Base-by-base conservation (phyloP, 2,888 invertebrate genomes). In the Pardosa pseudoannulata region DNA sequence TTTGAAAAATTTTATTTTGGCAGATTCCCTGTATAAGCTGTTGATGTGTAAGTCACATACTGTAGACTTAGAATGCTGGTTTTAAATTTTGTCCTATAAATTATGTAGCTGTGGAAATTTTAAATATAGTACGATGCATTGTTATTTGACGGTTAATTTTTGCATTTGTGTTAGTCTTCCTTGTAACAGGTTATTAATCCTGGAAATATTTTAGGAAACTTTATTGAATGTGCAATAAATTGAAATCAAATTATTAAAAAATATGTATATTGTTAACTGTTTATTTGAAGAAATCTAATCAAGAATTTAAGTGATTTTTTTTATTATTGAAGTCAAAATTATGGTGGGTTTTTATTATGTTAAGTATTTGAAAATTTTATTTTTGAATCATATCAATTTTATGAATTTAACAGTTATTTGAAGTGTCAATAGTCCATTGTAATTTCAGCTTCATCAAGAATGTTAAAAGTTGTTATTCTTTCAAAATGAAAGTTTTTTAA, bases 111-210 rank as follows among this genome's bases (percentile, higher is more conserved):
- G n/a, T n/a, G n/a, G n/a, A n/a, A n/a, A n/a, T n/a, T n/a, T n/a
- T n/a, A n/a, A n/a, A n/a, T 36, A 9, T 36, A 7, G 36, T 36
- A 36, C 36, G 9, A 36, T 36, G 19, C 56, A 56, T 23, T 56
- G 56, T 56, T 56, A 56, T 56, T 19, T 5, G 11, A 56, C 56
- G 5, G 2, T 56, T 3, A 23, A 23, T 23, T 56, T 46, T 56
- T 16, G 56, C 56, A 56, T 56, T 23, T 56, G 23, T 56, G 56
- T 56, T 56, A 56, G 56, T 56, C 56, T 56, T 56, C 56, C 56
- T 56, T 56, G 56, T 56, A 23, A 6, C 56, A 56, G 56, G 56
- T 56, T 56, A 16, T 56, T 23, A 56, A 56, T n/a, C 56, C 56
- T 56, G 56, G 23, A 23, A 11, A 16, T 46, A 13, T 46, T 46